Base-by-base conservation (phyloP, 1,140 invertebrate species). In the Brachionus asplanchnoidis region DNA sequence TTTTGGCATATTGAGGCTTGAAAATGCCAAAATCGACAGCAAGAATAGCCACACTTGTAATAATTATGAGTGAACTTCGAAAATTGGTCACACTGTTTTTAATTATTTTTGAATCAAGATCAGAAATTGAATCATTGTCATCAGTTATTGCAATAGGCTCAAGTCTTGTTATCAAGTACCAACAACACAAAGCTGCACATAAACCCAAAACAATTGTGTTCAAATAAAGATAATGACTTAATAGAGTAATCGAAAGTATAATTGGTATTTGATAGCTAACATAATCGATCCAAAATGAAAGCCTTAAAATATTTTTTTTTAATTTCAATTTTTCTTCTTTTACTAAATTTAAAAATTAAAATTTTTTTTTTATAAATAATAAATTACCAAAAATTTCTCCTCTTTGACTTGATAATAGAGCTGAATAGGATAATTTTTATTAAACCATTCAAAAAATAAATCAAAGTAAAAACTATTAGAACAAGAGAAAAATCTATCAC, bases 1-100 rank as follows among this genome's bases (percentile, higher is more conserved):
- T 95, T 90, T 99, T 98, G 0, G 93, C 94, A 42, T 78, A 42
- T 26, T 78, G 4, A 28, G 28, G 20, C 28, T 32, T 32, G 36
- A 78, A 78, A 40, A 78, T 44, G 11, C 11, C 17, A 44, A 78
- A 78, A 78, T 78, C 75, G 3, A 78, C 75, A 40, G 75, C 75
- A 26, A 78, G 40, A n/a, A 78, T 78, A 78, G 75, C 75, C 9
- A 78, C 75, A 14, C 75, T 40, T 26, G 75, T 78, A 26, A 78
- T 78, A 3, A 78, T 53, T 20, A 78, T 46, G 12, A 78, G 40
- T 26, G 20, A 53, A 78, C 42, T 78, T 26, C 75, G 75, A 44
- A 56, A 56, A 20, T 56, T 56, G 2, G 53, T 56, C 17, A 56
- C 53, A 20, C 53, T 56, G 17, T 56, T 17, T 56, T 56, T 56